Conservation (phyloP, 1,140 invertebrate species). For the Macrobrachium rosenbergii region DNA sequence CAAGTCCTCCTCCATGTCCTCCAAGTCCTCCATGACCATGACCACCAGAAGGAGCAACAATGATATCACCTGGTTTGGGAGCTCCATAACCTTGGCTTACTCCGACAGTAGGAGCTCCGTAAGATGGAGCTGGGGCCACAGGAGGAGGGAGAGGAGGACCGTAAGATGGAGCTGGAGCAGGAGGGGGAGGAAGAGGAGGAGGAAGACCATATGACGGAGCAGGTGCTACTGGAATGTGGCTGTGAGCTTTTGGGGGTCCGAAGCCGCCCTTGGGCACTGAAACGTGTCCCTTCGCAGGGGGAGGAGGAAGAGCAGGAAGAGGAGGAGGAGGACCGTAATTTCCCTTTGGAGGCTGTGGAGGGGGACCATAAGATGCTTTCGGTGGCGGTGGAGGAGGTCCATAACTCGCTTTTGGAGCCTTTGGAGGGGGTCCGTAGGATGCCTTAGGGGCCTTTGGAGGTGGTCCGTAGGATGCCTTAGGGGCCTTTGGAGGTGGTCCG, state of each 20-base stretch:
- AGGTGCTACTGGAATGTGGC: background rate
- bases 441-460: background rate
- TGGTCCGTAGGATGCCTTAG: slow-evolving; percentile 10
- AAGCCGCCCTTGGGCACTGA: background rate
- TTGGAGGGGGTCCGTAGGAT: background rate
- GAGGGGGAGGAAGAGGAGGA: background rate
- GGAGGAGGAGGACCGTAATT: background rate
- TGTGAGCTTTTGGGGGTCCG: background rate
- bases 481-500: background rate
- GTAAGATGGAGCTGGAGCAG: background rate
- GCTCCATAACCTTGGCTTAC: too few relatives aligned
- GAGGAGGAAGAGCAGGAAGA: background rate
- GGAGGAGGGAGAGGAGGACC: slow-evolving; percentile 1
- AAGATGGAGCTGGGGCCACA: slow-evolving; percentile 16
- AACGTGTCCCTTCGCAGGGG: background rate
- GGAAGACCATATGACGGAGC: background rate
- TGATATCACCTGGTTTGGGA: slow-evolving; percentile 1
- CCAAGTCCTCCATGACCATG: too few relatives aligned
- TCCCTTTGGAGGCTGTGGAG: background rate
- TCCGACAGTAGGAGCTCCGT: slow-evolving; percentile 14
- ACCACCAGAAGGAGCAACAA: background rate
- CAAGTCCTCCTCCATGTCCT: too few relatives aligned
- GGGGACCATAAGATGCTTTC: background rate
- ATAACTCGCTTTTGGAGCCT: background rate
- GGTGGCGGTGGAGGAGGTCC: too few relatives aligned